Percentiles rank a stretch among this genome's conserved stretches.
phyloP scores from a whole-genome alignment of 2,113 vertebrate genomes.

The Coregonus clupeaformis region DNA sequence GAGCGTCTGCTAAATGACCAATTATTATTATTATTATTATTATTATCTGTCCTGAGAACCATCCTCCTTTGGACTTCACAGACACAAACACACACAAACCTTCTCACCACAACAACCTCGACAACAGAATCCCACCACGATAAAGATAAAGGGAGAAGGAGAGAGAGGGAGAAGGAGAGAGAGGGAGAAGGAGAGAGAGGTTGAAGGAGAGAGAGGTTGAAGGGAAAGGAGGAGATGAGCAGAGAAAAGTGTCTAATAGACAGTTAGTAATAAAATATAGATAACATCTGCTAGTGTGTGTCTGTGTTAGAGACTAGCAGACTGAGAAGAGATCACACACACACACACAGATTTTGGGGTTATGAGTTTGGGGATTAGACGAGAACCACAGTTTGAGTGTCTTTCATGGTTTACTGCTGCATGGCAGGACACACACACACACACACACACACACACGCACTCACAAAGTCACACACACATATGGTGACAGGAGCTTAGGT shows the following conservation, averaged over 20 bases:
- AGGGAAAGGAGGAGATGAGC: neutral
- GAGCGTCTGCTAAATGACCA: no score
- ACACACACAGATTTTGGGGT: neutral
- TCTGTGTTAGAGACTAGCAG: slow-evolving; percentile 31
- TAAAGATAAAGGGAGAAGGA: neutral
- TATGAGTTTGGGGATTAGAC: neutral
- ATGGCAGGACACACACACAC: neutral
- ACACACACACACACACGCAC: neutral
- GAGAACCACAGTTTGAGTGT: neutral
- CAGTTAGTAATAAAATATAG: slow-evolving; percentile 32
- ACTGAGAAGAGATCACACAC: slow-evolving; percentile 25
- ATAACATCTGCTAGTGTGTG: slow-evolving; percentile 52
- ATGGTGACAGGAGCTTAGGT: slow-evolving; percentile 23
- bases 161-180: neutral
- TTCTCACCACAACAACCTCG: slow-evolving; percentile 15
- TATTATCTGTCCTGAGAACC: slow-evolving; percentile 24
- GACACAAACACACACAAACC: no score
- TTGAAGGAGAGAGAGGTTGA: neutral
- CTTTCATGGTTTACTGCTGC: neutral
- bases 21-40: no score
- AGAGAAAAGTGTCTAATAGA: slow-evolving; percentile 22
- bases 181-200: neutral
- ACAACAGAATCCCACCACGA: slow-evolving; percentile 1
- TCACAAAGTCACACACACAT: slow-evolving; percentile 4
- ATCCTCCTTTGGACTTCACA: slow-evolving; percentile 19